Base-by-base conservation (phyloP, 2,113 vertebrate genomes). In the Arothron firmamentum region DNA sequence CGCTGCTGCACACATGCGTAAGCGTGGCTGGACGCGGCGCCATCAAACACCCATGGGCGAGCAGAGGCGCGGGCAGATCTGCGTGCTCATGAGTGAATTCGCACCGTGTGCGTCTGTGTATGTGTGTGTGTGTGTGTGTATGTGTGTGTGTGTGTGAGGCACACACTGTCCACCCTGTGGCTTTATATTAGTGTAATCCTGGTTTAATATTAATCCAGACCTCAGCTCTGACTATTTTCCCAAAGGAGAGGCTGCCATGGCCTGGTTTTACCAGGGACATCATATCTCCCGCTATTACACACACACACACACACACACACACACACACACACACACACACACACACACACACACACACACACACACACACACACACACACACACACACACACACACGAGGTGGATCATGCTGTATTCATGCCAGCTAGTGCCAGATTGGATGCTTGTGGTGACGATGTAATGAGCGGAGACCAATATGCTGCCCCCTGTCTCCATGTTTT, bases 381-480 rank as follows among this genome's bases (percentile, higher is more conserved):
- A 42, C 42, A 28, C 51, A 28, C 52, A 46, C 58, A 52, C 59
- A 45, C 53, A 72, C 4, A 56, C 21, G 62, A 63, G 67, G 59
- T 61, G 72, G 70, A 78, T 75, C 74, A 72, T 45, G 62, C 58
- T 80, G 70, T 62, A 62, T 61, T 77, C 50, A 34, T 74, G 79
- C 82, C 84, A 85, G 77, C 72, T 55, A 55, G 60, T 79, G 62
- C 73, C 75, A 80, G 74, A 86, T 80, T 79, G 77, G 59, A 20
- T 2, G 50, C 75, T 84, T 72, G 60, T 78, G 70, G 78, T 84
- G 78, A 80, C 69, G 72, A 62, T 64, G 78, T 83, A 84, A 84
- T 82, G 82, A 81, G 72, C 56, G 25, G 46, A 75, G 68, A 75
- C 76, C 84, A 85, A 85, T 82, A 87, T 84, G 82, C 73, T 64